Base-by-base conservation (phyloP, 2,888 invertebrate species). In the Parnassius orleans region DNA sequence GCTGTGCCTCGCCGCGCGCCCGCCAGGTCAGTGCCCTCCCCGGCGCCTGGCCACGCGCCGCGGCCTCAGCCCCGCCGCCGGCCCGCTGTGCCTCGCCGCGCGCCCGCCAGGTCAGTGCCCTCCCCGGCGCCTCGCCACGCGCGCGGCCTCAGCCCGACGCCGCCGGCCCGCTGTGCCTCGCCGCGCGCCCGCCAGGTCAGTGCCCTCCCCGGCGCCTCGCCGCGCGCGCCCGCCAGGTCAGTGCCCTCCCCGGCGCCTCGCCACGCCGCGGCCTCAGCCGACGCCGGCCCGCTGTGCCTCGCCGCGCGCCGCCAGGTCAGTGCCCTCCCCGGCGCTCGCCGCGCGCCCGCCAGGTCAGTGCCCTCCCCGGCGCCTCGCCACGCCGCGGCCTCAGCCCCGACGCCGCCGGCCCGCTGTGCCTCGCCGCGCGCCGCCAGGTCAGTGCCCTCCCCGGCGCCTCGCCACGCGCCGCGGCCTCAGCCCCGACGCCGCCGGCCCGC, bases 151-250 rank as follows among this genome's bases (percentile, higher is more conserved):
- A n/a, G n/a, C n/a, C n/a, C n/a, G n/a, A n/a, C n/a, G n/a, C n/a
- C n/a, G n/a, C n/a, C n/a, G n/a, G n/a, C n/a, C n/a, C n/a, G n/a
- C n/a, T 15, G 15, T n/a, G 15, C 71, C 73, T 95, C 65, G 89
- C 96, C n/a, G n/a, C 62, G 96, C 96, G 33, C 85, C n/a, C n/a
- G n/a, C n/a, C n/a, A n/a, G 97, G 63, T 96, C 96, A 2, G 96
- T 97, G 11, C n/a, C 95, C 96, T 73, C 94, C 94, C 77, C 95
- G 97, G 12, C 93, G 96, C 64, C 93, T 97, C 69, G 97, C 96
- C n/a, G n/a, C 52, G 33, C 93, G 96, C 47, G 95, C 96, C 0
- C 92, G 95, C 71, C 96, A 7, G 11, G 5, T 47, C n/a, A 11
- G 9, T 53, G 7, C 9, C 3, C 24, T 9, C 41, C 7, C 11